Percentiles rank a stretch among this genome's conserved stretches.
These are phyloP conservation scores for Kobus ellipsiprymnus DNA, from an alignment of 2,113 vertebrate genomes.

Conservation along the genomic window DNA sequence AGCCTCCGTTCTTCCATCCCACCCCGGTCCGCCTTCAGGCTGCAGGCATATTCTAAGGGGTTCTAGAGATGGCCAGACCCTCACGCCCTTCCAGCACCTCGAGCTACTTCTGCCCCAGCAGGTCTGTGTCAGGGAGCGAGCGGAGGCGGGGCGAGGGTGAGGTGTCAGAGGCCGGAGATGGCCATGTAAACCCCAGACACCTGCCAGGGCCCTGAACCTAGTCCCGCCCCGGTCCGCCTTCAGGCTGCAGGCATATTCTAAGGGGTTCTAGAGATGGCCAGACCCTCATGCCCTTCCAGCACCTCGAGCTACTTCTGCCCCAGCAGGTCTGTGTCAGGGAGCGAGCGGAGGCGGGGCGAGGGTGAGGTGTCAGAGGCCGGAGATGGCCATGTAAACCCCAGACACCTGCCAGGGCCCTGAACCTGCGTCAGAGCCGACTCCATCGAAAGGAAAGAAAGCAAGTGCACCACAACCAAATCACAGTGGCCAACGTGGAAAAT, in stretches of 20 bases:
- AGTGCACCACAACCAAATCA: constrained; percentile 19
- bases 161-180: not conserved
- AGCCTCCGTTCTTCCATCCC: not conserved
- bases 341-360: no score
- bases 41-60: not conserved
- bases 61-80: not conserved
- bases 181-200: constrained; percentile 31
- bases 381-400: not conserved
- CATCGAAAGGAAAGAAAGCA: constrained; percentile 52
- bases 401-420: constrained; percentile 38
- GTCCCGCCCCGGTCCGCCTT: not conserved
- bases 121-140: not conserved
- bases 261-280: not conserved
- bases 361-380: not conserved
- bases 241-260: not conserved
- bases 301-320: not conserved
- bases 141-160: not conserved
- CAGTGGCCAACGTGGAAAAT: constrained; percentile 56
- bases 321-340: not conserved
- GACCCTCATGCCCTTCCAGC: not conserved
- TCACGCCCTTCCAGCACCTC: not conserved
- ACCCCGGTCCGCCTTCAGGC: not conserved
- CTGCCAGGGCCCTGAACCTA: constrained; percentile 27
- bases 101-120: not conserved
- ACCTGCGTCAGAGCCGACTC: constrained; percentile 35